Base-by-base conservation (phyloP, 1,140 invertebrate species). In the Bombus affinis region DNA sequence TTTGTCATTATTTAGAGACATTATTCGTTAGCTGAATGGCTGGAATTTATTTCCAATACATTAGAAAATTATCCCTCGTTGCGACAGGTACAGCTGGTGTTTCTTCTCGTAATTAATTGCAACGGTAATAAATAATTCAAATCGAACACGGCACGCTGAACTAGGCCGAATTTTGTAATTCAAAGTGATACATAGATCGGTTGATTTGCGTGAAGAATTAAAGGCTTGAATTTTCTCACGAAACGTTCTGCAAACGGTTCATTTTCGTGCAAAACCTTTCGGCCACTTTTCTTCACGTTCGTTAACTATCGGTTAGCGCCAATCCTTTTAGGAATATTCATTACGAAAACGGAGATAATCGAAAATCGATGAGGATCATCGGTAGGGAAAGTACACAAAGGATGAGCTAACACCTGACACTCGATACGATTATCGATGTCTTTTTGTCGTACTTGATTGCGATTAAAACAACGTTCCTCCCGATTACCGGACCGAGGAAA, bases 241-340 rank as follows among this genome's bases (percentile, higher is more conserved):
- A 42, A 44, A 37, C 35, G 15, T 22, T 53, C 5, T 6, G 65
- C 1, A 18, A 37, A 39, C 42, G 59, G 35, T 53, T 42, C 53
- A 22, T 53, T 83, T 35, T n/a, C 65, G 5, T 35, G 18, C 22
- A 59, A 70, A 77, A 70, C 35, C 28, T 18, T n/a, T 66, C 39
- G 25, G 1, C 32, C 53, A 73, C 15, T 57, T 83, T 37, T 44
- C 74, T 35, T 18, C 74, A 9, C 28, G 39, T 44, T 83, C 74
- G 35, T 37, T 71, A 83, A 83, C 44, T 37, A 70, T 83, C 82
- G 74, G 42, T 78, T 77, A 47, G 28, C 65, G 74, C 28, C 44
- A 59, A 83, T 59, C 47, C 44, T 47, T 83, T 78, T 78, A 44
- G 37, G 74, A 83, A 78, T 83, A 78, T 83, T 83, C 82, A 83